These are phyloP conservation scores for Nerophis lumbriciformis DNA, from an alignment of 2,113 vertebrate genomes.

Conservation along the genomic window DNA sequence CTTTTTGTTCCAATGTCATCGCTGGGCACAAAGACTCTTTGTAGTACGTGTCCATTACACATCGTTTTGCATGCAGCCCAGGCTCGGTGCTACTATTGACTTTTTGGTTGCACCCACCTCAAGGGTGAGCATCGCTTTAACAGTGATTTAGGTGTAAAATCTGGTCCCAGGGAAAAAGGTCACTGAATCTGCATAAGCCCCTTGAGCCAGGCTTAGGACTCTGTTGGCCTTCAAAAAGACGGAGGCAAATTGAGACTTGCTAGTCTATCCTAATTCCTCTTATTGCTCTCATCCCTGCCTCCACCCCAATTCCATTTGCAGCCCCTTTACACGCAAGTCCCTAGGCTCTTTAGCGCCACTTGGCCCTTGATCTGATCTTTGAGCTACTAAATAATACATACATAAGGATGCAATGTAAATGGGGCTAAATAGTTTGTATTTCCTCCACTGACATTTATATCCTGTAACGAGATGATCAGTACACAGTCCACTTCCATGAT, in stretches of 20 bases:
- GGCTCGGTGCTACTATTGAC: slow-evolving; percentile 77
- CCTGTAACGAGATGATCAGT: slow-evolving; percentile 62
- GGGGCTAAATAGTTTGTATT: slow-evolving; percentile 64
- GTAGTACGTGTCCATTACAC: slow-evolving; percentile 66
- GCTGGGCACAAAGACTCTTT: slow-evolving; percentile 41
- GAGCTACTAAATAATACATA: slow-evolving; percentile 78
- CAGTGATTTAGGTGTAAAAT: slow-evolving; percentile 97
- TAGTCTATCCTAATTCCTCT: slow-evolving; percentile 32
- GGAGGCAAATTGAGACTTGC: slow-evolving; percentile 49
- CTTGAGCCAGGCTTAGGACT: slow-evolving; percentile 84
- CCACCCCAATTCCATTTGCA: slow-evolving; percentile 18
- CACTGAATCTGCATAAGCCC: slow-evolving; percentile 91
- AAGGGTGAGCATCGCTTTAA: slow-evolving; percentile 80
- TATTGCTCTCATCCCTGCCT: slow-evolving; percentile 21
- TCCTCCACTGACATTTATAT: slow-evolving; percentile 79
- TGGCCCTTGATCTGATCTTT: slow-evolving; percentile 64
- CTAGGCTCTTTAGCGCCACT: slow-evolving; percentile 40
- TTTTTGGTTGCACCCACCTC: slow-evolving; percentile 72
- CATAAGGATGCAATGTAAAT: slow-evolving; percentile 67
- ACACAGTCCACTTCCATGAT: slow-evolving; percentile 37
- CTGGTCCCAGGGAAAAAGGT: slow-evolving; percentile 92
- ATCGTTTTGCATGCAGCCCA: slow-evolving; percentile 76
- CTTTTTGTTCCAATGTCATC: slow-evolving; percentile 4
- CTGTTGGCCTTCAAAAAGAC: slow-evolving; percentile 77
- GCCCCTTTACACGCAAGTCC: slow-evolving; percentile 28